These are phyloP conservation scores for Phalacrocorax brasilianus DNA, from an alignment of 2,113 vertebrate species.

Conservation along the genomic window DNA sequence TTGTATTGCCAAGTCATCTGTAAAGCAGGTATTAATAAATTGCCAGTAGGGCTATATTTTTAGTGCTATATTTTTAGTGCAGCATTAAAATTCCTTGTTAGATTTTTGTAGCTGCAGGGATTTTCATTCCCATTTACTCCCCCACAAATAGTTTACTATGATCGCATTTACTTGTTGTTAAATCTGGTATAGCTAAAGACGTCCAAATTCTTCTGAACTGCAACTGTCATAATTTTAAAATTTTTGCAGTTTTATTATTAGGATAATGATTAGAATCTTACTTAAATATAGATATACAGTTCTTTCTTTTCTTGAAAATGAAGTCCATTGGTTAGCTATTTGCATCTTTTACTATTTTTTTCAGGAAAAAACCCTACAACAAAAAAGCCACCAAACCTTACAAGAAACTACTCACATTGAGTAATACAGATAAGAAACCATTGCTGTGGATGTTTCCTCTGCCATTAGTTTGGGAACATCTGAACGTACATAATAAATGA, in stretches of 20 bases:
- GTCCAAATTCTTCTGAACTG: neutral
- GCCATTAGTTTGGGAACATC: neutral
- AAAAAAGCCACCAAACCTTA: neutral
- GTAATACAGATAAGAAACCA: neutral
- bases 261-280: neutral
- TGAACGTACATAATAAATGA: neutral
- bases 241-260: neutral
- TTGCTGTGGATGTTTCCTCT: neutral
- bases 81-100: neutral
- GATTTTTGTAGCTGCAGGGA: neutral
- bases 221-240: neutral
- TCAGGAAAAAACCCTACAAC: neutral
- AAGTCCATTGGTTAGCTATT: neutral
- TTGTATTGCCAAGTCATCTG: neutral
- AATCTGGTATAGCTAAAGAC: neutral
- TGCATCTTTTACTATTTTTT: neutral
- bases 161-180: neutral
- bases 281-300: neutral
- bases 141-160: neutral
- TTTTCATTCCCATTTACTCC: neutral
- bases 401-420: neutral
- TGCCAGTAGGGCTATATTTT: neutral
- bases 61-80: neutral
- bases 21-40: slow-evolving; percentile 28
- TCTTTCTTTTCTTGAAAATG: neutral